Evolutionary conservation across 2,888 invertebrate genomes (phyloP).

Genomic region (Dioctria linearis): DNA sequence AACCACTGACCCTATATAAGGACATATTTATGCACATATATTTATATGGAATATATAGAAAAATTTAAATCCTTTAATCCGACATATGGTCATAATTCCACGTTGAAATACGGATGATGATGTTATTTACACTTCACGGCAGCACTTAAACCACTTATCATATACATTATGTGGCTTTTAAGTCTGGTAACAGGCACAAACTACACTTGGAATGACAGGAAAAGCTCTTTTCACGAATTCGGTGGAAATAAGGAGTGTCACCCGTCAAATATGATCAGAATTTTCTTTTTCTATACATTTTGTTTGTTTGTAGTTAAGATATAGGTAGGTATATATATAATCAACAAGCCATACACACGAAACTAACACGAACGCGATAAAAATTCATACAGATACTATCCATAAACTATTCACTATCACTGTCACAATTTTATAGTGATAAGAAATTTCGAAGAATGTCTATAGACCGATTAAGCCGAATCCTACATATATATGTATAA

Average conservation of each 20-base stretch:
- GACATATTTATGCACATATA: slow-evolving; percentile 13
- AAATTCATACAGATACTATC: too few species aligned
- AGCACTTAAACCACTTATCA: slow-evolving; percentile 49
- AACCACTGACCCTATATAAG: slow-evolving; percentile 9
- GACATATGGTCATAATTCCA: slow-evolving; percentile 54
- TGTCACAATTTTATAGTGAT: neutral
- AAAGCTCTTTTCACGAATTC: slow-evolving; percentile 44
- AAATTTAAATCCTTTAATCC: slow-evolving; percentile 54
- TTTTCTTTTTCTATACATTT: neutral
- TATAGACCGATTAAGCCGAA: slow-evolving; percentile 17
- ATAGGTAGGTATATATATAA: neutral
- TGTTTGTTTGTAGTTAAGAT: neutral
- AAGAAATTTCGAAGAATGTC: neutral
- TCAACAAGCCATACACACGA: neutral
- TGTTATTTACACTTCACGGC: slow-evolving; percentile 47
- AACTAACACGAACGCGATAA: neutral
- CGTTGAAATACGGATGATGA: slow-evolving; percentile 44
- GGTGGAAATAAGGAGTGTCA: slow-evolving; percentile 44
- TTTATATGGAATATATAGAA: slow-evolving; percentile 9
- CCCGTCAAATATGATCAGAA: slow-evolving; percentile 42
- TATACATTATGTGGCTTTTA: slow-evolving; percentile 51
- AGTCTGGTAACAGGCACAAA: slow-evolving; percentile 50
- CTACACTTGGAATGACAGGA: slow-evolving; percentile 27
- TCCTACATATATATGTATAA: neutral
- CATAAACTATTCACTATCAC: slow-evolving; percentile 17